Conservation (phyloP, 2,797 vertebrate genomes). For the Oophaga sylvatica region DNA sequence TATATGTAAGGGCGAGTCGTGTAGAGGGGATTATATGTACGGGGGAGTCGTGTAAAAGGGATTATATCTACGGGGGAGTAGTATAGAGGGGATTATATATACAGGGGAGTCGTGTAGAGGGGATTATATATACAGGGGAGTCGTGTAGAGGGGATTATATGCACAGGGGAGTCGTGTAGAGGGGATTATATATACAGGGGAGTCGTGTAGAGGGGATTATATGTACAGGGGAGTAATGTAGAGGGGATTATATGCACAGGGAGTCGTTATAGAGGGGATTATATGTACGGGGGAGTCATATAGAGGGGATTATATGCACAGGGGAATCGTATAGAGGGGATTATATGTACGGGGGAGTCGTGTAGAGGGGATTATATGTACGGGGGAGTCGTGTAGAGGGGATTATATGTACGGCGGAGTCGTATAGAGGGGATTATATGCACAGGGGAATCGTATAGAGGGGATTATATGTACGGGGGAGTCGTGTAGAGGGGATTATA, state of each 20-base stretch:
- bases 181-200: neutral
- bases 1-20: neutral
- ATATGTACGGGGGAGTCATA: neutral
- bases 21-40: neutral
- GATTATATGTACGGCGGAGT: neutral
- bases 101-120: neutral
- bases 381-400: neutral
- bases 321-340: neutral
- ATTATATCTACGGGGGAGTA: neutral
- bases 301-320: neutral
- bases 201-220: neutral
- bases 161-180: neutral
- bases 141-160: neutral
- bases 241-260: neutral
- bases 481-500: neutral
- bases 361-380: neutral
- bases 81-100: neutral
- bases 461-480: neutral
- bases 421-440: neutral
- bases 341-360: neutral
- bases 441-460: neutral
- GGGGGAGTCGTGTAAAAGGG: neutral
- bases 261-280: neutral
- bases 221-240: neutral
- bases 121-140: neutral